A percentile compares a stretch with the other conserved stretches of the same genome.
Evolutionary conservation across 2,888 invertebrate genomes (phyloP).

Genomic region (Xylota segnis): DNA sequence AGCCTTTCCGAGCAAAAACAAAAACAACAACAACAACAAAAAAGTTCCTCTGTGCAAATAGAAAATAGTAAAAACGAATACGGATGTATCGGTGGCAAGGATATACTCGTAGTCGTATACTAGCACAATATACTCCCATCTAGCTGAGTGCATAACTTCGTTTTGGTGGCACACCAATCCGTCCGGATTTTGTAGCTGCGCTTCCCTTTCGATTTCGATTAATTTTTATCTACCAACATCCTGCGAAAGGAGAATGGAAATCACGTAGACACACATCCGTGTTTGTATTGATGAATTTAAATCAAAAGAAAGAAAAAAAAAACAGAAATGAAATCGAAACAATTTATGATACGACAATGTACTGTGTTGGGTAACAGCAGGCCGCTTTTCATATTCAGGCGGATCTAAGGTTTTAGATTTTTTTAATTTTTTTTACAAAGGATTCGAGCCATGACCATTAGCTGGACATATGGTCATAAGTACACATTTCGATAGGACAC

Average conservation of each 20-base stretch:
- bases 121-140: constrained; percentile 47
- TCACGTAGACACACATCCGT: constrained; percentile 56
- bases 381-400: not conserved
- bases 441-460: too few relatives aligned
- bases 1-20: constrained; percentile 29
- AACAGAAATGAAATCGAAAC: not conserved
- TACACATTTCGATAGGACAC: too few relatives aligned
- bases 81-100: constrained; percentile 55
- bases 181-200: constrained; percentile 46
- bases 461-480: too few relatives aligned
- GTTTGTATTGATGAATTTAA: constrained; percentile 63
- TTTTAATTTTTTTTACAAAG: not conserved
- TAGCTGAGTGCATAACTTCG: constrained; percentile 45
- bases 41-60: constrained; percentile 59
- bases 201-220: constrained; percentile 70
- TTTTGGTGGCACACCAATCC: constrained; percentile 43
- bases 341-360: constrained; percentile 18
- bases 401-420: not conserved
- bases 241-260: constrained; percentile 53
- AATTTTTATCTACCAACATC: constrained; percentile 69
- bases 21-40: constrained; percentile 3
- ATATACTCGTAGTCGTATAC: not conserved
- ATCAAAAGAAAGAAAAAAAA: not conserved
- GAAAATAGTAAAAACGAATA: constrained; percentile 69
- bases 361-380: not conserved